Evolutionary conservation across 1,140 invertebrate species (phyloP), one percentile per base, ranked within the genome.

Genomic region (Drosophila pandora): DNA sequence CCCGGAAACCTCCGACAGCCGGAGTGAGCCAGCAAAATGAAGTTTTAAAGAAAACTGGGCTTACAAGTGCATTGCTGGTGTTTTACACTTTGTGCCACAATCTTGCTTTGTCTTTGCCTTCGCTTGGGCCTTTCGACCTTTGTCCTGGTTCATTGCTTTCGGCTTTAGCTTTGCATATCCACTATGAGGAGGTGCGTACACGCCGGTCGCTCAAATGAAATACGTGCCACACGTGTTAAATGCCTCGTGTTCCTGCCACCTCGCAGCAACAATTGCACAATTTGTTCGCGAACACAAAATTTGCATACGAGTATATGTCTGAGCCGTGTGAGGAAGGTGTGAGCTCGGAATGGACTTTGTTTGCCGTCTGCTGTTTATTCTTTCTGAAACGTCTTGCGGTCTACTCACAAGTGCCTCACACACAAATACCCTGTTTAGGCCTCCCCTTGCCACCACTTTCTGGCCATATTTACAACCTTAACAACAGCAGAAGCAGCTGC

Each of bases 181-280:
- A 28, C 25, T 28, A 37, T 12, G 12, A 0, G 34, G 12, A 34
- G 34, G 52, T 37, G 37, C 10, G 37, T 23, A 23, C 37, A 32
- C 2, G 47, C 59, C 12, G 22, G 65, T 7, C 34, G 61, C 61
- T 62, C 55, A 83, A 88, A 88, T 87, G 83, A 87, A 87, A 87
- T 83, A 87, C 83, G 83, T 87, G 83, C 79, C 83, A 83, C 83
- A 88, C 79, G 84, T 87, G 83, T 75, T 87, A 87, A 87, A 83
- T 87, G 71, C 67, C 65, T 22, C 53, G 65, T 37, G 34, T 76
- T 83, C 69, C 50, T 61, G 50, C 64, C 76, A 25, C 64, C 59
- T 64, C 58, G 34, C 47, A 58, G 45, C 84, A 73, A 88, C 83
- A 87, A 87, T 88, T 87, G 79, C 83, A 87, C 76, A 79, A 84